Evolutionary conservation across 2,113 vertebrate genomes (phyloP), one percentile per base, ranked within the genome.

Genomic region (Gadus macrocephalus): DNA sequence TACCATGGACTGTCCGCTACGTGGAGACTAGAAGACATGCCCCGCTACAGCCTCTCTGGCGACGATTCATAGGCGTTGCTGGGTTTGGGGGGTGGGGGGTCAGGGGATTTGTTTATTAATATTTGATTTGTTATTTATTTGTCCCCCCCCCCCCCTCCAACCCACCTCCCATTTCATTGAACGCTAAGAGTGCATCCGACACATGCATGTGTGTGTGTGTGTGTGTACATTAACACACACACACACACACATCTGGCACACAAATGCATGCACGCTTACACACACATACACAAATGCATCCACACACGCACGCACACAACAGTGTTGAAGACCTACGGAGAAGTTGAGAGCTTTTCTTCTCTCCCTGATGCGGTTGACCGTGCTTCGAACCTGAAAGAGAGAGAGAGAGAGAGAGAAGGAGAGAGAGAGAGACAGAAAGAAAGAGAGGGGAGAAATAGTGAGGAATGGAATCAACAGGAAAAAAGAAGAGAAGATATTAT

Each of bases 331-430:
- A 87, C 89, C 42, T 91, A 93, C 92, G 62, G 91, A 93, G 78
- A 93, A 92, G 86, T 92, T 84, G 70, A 92, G 85, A 4, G 91
- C 92, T 84, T 89, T 92, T 81, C 91, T 91, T 74, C 90, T 88
- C 78, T 93, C 89, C 79, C 92, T 92, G 80, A 93, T 89, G 83
- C 91, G 91, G 81, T 92, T 92, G 81, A 93, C 88, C 28, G 90
- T 92, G 82, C 87, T 92, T 70, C 91, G 90, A 76, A 93, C 89
- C 92, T 93, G 83, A 75, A 81, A 81, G 63, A 65, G 42, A 74
- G 42, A 74, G 66, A 68, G 58, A 67, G 28, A 75, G 15, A 67
- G 28, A 75, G 15, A 67, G 63, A 77, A 53, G 3, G 2, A 20
- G 42, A 12, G 25, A 49, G 2, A 49, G 12, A 17, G 62, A 31